A percentile compares a stretch with the other conserved stretches of the same genome.
Conservation (phyloP, 1,140 invertebrate species). For the Copidosoma floridanum region DNA sequence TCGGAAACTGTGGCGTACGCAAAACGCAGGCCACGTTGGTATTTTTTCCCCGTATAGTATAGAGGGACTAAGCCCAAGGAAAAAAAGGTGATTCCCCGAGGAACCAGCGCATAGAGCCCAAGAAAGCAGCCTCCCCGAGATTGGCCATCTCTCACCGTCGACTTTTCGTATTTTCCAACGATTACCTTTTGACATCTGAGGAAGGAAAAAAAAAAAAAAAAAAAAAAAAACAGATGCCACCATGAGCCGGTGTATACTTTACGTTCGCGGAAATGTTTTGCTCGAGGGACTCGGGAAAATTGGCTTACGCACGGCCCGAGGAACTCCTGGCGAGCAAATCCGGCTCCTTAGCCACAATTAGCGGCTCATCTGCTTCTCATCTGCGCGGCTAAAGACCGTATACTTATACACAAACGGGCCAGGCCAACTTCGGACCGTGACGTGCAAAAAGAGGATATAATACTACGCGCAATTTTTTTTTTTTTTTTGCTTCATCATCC, state of each 20-base stretch:
- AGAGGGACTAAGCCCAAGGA: too few species aligned
- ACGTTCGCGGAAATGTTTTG: slow-evolving; percentile 8
- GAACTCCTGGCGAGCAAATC: slow-evolving; percentile 28
- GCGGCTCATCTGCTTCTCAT: slow-evolving; percentile 31
- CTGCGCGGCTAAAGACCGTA: too few species aligned
- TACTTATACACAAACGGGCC: too few species aligned
- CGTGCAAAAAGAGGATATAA: too few species aligned
- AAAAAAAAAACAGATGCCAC: neutral
- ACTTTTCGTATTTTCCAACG: neutral
- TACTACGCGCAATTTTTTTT: too few species aligned
- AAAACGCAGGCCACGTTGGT: too few species aligned
- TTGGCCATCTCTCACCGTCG: neutral
- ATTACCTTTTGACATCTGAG: neutral
- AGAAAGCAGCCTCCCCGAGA: neutral
- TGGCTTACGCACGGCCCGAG: slow-evolving; percentile 33
- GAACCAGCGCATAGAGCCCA: too few species aligned
- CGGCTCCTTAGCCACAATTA: slow-evolving; percentile 42
- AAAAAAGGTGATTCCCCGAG: neutral
- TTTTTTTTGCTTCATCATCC: too few species aligned
- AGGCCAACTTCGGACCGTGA: too few species aligned
- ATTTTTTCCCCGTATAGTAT: too few species aligned
- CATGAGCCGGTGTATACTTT: neutral
- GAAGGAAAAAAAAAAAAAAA: neutral
- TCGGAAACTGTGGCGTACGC: too few species aligned
- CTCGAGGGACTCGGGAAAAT: slow-evolving; percentile 26